phyloP scores from a whole-genome alignment of 2,888 invertebrate genomes.

The Sesamia inferens region DNA sequence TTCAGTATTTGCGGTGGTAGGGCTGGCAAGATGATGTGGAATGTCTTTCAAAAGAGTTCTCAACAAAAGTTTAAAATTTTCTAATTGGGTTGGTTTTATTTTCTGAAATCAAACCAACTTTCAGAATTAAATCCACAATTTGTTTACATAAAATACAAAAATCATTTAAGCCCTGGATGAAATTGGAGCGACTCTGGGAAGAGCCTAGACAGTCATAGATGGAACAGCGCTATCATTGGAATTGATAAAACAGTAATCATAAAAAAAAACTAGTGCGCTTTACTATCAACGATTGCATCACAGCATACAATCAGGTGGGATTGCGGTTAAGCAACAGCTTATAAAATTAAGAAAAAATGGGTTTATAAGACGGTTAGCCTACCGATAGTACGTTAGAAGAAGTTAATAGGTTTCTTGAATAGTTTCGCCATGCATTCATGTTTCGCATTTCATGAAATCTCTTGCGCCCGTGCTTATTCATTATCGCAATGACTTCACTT shows the following conservation, averaged over 20 bases:
- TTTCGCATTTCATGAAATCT: no score
- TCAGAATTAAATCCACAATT: no score
- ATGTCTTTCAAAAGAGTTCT: not conserved
- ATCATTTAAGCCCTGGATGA: no score
- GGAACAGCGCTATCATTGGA: not conserved
- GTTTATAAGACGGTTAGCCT: no score
- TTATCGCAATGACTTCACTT: constrained; percentile 5
- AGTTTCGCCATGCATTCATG: no score
- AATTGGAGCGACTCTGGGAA: not conserved
- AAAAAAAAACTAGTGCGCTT: no score
- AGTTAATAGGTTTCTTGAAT: not conserved
- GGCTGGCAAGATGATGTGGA: constrained; percentile 41
- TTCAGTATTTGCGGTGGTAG: constrained; percentile 54
- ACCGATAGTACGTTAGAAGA: not conserved
- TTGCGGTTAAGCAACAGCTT: no score
- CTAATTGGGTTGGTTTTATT: no score
- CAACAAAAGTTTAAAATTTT: not conserved
- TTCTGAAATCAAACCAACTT: not conserved
- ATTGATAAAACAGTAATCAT: no score
- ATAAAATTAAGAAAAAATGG: no score
- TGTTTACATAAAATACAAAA: not conserved
- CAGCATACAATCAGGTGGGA: no score
- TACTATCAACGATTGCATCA: no score
- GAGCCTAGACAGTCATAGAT: not conserved
- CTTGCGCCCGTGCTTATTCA: not conserved